Evolutionary conservation across 2,888 invertebrate genomes (phyloP).

Genomic region (Oxyscelio sp.): DNA sequence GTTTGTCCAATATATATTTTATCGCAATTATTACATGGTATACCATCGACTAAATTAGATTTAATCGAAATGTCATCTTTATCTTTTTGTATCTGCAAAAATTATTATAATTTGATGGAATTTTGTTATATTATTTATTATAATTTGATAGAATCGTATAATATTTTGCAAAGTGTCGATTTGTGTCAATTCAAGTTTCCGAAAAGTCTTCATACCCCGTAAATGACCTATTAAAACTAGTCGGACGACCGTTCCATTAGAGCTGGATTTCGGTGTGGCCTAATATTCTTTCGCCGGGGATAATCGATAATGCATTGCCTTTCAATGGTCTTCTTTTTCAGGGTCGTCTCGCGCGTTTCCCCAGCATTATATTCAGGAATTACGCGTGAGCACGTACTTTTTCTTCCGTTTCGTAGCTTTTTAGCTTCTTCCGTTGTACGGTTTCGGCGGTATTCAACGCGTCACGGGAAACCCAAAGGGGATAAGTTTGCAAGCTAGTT

Average conservation of each 20-base stretch:
- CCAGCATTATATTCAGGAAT: constrained; percentile 60
- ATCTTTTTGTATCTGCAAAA: too few relatives aligned
- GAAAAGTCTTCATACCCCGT: not conserved
- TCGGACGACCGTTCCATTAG: too few relatives aligned
- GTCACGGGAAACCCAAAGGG: constrained; percentile 65
- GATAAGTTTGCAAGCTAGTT: constrained; percentile 66
- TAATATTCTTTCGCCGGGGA: constrained; percentile 5
- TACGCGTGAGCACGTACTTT: constrained; percentile 73
- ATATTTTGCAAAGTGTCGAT: too few relatives aligned
- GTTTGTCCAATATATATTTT: too few relatives aligned
- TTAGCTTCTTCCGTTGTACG: constrained; percentile 63
- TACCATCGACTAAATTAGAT: too few relatives aligned
- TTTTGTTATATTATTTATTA: too few relatives aligned
- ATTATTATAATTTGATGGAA: too few relatives aligned
- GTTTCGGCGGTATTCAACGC: constrained; percentile 61
- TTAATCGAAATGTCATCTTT: too few relatives aligned
- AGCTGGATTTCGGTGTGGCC: constrained; percentile 36
- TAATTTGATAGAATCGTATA: too few relatives aligned
- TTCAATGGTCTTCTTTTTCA: constrained; percentile 14
- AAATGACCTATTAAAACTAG: constrained; percentile 13
- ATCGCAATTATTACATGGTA: too few relatives aligned
- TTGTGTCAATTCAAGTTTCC: too few relatives aligned
- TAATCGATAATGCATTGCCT: constrained; percentile 46
- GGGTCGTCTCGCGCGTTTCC: constrained; percentile 3
- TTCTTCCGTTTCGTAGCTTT: constrained; percentile 65